A percentile compares a stretch with the other conserved stretches of the same genome.
Evolutionary conservation across 2,888 invertebrate species (phyloP).

Genomic region (Athrips mouffetella): DNA sequence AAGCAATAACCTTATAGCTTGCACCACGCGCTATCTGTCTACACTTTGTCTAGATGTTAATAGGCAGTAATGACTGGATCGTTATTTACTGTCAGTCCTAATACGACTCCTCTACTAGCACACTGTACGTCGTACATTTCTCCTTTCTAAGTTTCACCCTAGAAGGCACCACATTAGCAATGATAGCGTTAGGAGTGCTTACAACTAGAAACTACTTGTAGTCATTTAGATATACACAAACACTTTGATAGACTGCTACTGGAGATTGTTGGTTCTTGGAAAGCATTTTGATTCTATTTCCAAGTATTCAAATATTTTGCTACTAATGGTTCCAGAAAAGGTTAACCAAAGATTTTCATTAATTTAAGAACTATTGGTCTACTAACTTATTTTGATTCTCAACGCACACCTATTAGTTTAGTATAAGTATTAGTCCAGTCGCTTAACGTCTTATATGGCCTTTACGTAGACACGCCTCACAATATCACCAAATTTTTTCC

Average conservation of each 20-base stretch:
- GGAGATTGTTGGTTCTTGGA: not conserved
- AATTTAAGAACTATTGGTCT: too few relatives aligned
- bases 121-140: not conserved
- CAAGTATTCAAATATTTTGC: too few relatives aligned
- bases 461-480: too few relatives aligned
- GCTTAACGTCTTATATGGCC: too few relatives aligned
- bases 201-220: not conserved
- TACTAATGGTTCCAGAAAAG: too few relatives aligned
- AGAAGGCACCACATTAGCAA: constrained; percentile 7
- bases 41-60: constrained; percentile 27
- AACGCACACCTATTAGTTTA: not conserved
- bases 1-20: too few relatives aligned
- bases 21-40: constrained; percentile 28
- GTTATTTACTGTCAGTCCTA: constrained; percentile 8
- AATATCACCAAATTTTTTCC: too few relatives aligned
- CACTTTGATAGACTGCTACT: not conserved
- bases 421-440: not conserved
- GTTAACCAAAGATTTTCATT: too few relatives aligned
- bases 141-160: constrained; percentile 13
- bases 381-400: too few relatives aligned
- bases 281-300: not conserved
- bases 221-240: not conserved
- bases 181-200: not conserved
- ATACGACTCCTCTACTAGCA: not conserved
- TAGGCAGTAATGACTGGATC: constrained; percentile 6